Evolutionary conservation across 2,113 vertebrate genomes (phyloP).

Genomic region (Phrynosoma platyrhinos): DNA sequence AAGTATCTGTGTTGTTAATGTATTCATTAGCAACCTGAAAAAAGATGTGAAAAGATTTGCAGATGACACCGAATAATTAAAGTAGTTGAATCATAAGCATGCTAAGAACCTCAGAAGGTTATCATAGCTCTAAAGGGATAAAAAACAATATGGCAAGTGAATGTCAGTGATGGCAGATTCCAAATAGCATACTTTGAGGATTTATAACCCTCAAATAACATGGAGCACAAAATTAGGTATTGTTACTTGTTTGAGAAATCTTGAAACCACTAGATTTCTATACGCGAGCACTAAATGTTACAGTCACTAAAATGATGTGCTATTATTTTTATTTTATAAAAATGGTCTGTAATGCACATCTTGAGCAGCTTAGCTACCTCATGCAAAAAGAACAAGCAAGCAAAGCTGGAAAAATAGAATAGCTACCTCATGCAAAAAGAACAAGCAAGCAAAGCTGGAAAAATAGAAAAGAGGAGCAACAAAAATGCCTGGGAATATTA

Average conservation of each 20-base stretch:
- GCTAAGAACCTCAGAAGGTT: neutral
- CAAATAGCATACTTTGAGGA: neutral
- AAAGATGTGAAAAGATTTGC: slow-evolving; percentile 25
- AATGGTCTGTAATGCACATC: neutral
- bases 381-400: neutral
- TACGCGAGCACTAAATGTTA: neutral
- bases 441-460: neutral
- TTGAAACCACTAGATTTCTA: neutral
- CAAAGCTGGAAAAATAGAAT: too few relatives aligned
- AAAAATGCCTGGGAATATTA: neutral
- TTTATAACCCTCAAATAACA: neutral
- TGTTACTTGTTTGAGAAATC: neutral
- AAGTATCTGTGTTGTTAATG: slow-evolving; percentile 22
- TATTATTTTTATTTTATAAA: too few relatives aligned
- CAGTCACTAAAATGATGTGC: too few relatives aligned
- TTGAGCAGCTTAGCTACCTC: neutral
- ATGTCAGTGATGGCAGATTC: neutral
- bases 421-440: neutral
- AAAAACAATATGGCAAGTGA: slow-evolving; percentile 1
- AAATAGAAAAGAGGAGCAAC: neutral
- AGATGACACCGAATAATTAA: slow-evolving; percentile 7
- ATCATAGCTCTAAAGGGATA: neutral
- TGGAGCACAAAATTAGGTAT: neutral
- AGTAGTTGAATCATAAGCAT: neutral
- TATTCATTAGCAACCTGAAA: slow-evolving; percentile 31